A percentile compares a stretch with the other conserved stretches of the same genome.
Conservation (phyloP, 2,113 vertebrate genomes). For the Rattus rattus region DNA sequence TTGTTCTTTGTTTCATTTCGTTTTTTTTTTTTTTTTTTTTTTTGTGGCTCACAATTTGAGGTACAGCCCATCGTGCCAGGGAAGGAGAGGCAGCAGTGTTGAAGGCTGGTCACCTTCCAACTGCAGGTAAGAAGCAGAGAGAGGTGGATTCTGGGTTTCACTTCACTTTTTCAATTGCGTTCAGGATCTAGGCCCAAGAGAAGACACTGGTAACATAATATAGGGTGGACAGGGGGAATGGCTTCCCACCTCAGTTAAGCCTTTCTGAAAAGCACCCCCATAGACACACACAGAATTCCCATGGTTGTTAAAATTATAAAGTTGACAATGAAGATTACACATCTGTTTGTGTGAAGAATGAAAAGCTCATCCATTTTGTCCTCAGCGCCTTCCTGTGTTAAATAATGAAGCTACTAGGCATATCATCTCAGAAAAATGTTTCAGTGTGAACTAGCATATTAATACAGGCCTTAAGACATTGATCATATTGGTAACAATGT, state of each 20-base stretch:
- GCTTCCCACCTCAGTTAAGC: not conserved
- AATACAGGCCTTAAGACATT: not conserved
- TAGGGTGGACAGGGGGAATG: not conserved
- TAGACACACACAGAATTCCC: not conserved
- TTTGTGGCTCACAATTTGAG: not conserved
- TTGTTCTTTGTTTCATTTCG: too few relatives aligned
- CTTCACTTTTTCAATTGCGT: not conserved
- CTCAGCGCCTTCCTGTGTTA: not conserved
- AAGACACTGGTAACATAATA: not conserved
- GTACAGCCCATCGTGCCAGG: not conserved
- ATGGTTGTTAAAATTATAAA: not conserved
- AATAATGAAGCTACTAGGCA: not conserved
- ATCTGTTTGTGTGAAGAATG: too few relatives aligned
- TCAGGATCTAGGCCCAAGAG: too few relatives aligned
- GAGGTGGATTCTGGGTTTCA: too few relatives aligned
- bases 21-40: not conserved
- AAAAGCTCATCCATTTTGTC: not conserved
- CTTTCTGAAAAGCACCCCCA: not conserved
- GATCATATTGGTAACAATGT: not conserved
- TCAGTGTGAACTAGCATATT: not conserved
- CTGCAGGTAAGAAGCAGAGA: not conserved
- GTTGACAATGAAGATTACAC: not conserved
- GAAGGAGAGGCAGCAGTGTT: not conserved
- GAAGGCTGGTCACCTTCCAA: too few relatives aligned
- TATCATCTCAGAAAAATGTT: not conserved